Conservation (phyloP, 2,888 invertebrate genomes). For the Macrophya alboannulata region DNA sequence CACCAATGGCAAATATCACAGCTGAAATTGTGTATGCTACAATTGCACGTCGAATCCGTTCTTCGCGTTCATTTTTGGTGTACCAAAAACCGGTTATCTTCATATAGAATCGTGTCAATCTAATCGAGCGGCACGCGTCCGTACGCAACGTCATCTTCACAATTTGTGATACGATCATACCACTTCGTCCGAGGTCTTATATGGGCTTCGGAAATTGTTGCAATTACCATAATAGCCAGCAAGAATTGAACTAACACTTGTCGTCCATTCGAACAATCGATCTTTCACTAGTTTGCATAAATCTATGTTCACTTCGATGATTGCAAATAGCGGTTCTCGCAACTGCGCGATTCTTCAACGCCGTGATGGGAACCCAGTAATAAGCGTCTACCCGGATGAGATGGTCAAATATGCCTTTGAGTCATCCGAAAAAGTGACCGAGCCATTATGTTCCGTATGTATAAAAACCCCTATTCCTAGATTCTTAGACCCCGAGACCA, state of each 20-base stretch:
- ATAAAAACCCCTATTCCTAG: no score
- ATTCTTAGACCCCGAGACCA: no score
- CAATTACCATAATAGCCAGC: constrained; percentile 39
- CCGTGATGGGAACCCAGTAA: neutral
- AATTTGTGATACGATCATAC: constrained; percentile 10
- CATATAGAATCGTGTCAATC: constrained; percentile 65
- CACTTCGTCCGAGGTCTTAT: neutral
- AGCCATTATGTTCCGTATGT: no score
- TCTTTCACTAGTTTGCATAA: constrained; percentile 9
- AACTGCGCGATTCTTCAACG: neutral
- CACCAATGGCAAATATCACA: constrained; percentile 57
- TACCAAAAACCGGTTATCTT: constrained; percentile 68
- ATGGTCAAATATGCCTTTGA: no score
- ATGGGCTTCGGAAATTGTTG: constrained; percentile 18
- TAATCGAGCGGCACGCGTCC: constrained; percentile 63
- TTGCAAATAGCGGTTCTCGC: neutral
- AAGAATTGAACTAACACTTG: constrained; percentile 27
- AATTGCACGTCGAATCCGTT: constrained; percentile 57
- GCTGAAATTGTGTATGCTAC: constrained; percentile 61
- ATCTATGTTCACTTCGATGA: neutral
- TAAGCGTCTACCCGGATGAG: no score
- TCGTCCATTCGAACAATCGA: constrained; percentile 23
- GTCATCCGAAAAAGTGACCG: no score
- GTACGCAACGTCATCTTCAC: constrained; percentile 41
- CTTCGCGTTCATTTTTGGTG: constrained; percentile 58